These are phyloP conservation scores for Oscheius sp. DNA, from an alignment of 2,888 invertebrate species.

Conservation along the genomic window DNA sequence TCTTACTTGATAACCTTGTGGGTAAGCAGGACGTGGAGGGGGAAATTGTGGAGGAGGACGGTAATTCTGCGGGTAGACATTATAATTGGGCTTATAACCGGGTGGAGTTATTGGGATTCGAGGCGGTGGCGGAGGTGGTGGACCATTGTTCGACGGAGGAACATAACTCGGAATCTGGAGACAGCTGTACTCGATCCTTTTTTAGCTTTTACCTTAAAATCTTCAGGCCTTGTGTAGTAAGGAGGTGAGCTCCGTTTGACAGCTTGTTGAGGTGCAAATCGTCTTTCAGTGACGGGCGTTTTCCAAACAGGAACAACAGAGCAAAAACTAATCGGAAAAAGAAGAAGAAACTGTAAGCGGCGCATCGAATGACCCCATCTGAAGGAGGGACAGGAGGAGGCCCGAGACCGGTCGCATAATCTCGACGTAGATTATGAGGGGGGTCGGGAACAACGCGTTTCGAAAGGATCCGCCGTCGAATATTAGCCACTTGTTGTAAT, in stretches of 20 bases:
- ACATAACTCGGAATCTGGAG: slow-evolving; percentile 15
- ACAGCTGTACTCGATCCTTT: no score
- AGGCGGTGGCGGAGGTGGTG: slow-evolving; percentile 1
- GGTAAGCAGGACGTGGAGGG: slow-evolving; percentile 6
- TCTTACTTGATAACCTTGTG: slow-evolving; percentile 2
- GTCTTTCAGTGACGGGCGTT: slow-evolving; percentile 46
- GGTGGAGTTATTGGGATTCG: slow-evolving; percentile 6
- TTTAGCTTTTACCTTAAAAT: slow-evolving; percentile 7
- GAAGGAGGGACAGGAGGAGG: neutral
- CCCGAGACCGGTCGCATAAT: slow-evolving; percentile 11
- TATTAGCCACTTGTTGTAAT: no score
- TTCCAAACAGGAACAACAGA: slow-evolving; percentile 51
- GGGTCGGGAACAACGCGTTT: slow-evolving; percentile 14
- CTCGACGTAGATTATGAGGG: slow-evolving; percentile 21
- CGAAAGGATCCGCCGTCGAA: neutral
- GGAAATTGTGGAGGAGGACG: neutral
- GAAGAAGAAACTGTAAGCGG: neutral
- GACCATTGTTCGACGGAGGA: slow-evolving; percentile 1
- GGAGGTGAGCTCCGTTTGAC: slow-evolving; percentile 33
- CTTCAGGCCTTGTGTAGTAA: slow-evolving; percentile 27
- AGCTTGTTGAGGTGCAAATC: slow-evolving; percentile 32
- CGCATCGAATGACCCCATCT: slow-evolving; percentile 30
- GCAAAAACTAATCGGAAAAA: neutral
- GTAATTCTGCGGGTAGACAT: neutral
- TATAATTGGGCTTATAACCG: slow-evolving; percentile 13